Evolutionary conservation across 2,888 invertebrate species (phyloP).

Genomic region (Himalopsyche tibetana): DNA sequence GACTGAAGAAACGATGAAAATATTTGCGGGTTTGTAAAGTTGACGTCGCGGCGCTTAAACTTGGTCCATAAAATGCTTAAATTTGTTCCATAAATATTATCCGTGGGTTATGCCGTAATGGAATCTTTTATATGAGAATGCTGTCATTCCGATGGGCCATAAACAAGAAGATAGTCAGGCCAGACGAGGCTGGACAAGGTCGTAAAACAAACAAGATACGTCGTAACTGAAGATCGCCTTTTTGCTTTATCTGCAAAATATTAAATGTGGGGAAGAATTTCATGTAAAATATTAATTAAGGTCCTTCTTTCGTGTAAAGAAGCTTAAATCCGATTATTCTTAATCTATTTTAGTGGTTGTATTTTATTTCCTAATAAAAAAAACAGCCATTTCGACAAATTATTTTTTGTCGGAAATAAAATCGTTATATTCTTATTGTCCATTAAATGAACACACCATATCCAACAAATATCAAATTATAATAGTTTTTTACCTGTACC

Average conservation of each 20-base stretch:
- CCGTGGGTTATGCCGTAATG: slow-evolving; percentile 38
- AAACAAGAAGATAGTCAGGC: slow-evolving; percentile 35
- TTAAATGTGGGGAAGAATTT: neutral
- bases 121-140: slow-evolving; percentile 32
- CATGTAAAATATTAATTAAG: neutral
- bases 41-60: slow-evolving; percentile 32
- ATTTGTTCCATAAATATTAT: slow-evolving; percentile 42
- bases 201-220: slow-evolving; percentile 39
- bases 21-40: slow-evolving; percentile 31
- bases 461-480: too few relatives aligned
- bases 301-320: too few relatives aligned
- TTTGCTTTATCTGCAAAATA: slow-evolving; percentile 38
- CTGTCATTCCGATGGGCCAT: slow-evolving; percentile 14
- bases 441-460: too few relatives aligned
- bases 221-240: slow-evolving; percentile 12
- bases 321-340: too few relatives aligned
- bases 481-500: too few relatives aligned
- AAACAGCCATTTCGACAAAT: too few relatives aligned
- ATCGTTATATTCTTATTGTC: too few relatives aligned
- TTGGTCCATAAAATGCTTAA: slow-evolving; percentile 36
- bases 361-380: too few relatives aligned
- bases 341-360: too few relatives aligned
- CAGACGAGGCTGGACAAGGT: slow-evolving; percentile 39
- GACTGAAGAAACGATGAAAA: slow-evolving; percentile 6
- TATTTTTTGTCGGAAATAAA: too few relatives aligned